phyloP scores from a whole-genome alignment of 2,888 invertebrate species.

The Hymenopus coronatus region DNA sequence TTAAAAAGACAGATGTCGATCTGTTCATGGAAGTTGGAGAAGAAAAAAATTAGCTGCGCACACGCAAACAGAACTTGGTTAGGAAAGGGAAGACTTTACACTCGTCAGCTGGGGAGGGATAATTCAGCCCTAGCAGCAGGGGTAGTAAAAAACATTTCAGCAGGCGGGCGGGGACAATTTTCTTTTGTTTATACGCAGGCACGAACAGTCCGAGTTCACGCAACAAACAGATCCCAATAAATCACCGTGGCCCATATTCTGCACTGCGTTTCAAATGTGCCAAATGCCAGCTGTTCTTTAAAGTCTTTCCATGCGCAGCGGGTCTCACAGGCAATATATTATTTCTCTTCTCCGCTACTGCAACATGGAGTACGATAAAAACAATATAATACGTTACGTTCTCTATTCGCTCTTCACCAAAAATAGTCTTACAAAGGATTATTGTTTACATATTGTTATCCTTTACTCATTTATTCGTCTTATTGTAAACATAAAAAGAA shows the following conservation, averaged over 20 bases:
- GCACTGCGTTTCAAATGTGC: not conserved
- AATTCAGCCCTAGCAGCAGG: not conserved
- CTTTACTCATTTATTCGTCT: too few relatives aligned
- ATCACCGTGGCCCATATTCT: not conserved
- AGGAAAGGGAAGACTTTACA: not conserved
- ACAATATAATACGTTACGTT: too few relatives aligned
- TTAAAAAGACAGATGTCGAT: too few relatives aligned
- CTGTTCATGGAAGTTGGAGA: not conserved
- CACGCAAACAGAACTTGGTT: not conserved
- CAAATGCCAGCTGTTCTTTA: not conserved
- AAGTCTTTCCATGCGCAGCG: not conserved
- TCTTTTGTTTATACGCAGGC: not conserved
- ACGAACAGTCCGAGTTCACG: not conserved
- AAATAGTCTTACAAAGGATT: too few relatives aligned
- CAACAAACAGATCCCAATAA: not conserved
- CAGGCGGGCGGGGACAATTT: not conserved
- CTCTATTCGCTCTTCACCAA: too few relatives aligned
- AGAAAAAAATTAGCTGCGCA: not conserved
- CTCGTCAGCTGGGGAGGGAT: not conserved
- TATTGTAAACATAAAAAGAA: too few relatives aligned
- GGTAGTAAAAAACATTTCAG: not conserved
- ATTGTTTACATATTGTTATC: too few relatives aligned
- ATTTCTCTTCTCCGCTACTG: too few relatives aligned
- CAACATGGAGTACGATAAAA: too few relatives aligned
- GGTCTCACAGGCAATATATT: not conserved